These are phyloP conservation scores for Zoanthus sansibaricus DNA, from an alignment of 92 coral and sea anemone genomes.

Conservation along the genomic window DNA sequence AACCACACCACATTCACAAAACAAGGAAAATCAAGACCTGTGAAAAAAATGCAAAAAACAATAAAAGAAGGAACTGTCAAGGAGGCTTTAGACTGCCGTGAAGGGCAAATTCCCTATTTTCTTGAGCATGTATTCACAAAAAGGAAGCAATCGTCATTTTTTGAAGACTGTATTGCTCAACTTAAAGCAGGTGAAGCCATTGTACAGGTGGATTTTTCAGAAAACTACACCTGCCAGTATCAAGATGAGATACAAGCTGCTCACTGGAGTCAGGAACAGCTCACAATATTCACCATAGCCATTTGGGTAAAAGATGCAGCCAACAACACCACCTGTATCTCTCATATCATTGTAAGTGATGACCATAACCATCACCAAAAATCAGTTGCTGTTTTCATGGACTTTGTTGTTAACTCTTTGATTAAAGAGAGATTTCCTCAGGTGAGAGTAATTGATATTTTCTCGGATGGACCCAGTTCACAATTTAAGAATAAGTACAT, in stretches of 20 bases:
- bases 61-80: constrained; percentile 60
- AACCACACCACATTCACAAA: constrained; percentile 24
- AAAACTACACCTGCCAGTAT: constrained; percentile 30
- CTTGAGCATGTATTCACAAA: constrained; percentile 58
- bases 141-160: constrained; percentile 52
- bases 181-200: constrained; percentile 44
- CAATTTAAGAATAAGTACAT: constrained; percentile 69
- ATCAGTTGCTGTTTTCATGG: constrained; percentile 66
- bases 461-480: constrained; percentile 70
- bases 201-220: constrained; percentile 28
- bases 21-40: constrained; percentile 31
- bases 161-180: constrained; percentile 44
- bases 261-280: constrained; percentile 59
- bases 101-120: constrained; percentile 52
- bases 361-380: constrained; percentile 63
- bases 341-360: constrained; percentile 42
- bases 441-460: constrained; percentile 49
- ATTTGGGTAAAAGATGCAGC: constrained; percentile 57
- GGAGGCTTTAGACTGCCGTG: constrained; percentile 38
- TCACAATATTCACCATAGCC: constrained; percentile 55
- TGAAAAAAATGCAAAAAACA: constrained; percentile 56
- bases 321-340: constrained; percentile 44
- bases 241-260: constrained; percentile 61
- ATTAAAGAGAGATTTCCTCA: constrained; percentile 37
- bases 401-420: constrained; percentile 43